Conservation (phyloP, 2,888 invertebrate genomes). For the Nephrotoma guestfalica region DNA sequence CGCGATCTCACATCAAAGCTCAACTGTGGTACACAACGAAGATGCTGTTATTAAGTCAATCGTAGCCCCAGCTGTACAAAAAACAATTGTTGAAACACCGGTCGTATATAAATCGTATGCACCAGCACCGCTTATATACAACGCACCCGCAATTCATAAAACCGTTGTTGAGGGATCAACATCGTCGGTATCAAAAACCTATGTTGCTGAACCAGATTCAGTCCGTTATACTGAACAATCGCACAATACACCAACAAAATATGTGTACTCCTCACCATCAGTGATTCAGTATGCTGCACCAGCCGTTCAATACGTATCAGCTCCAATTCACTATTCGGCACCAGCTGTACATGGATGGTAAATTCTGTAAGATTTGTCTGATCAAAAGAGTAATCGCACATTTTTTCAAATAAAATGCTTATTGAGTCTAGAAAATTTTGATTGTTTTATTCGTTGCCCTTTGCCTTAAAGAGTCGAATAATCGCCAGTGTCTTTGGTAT, state of each 20-base stretch:
- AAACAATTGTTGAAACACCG: constrained; percentile 8
- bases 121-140: neutral
- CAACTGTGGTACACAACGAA: constrained; percentile 34
- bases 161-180: constrained; percentile 17
- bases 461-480: neutral
- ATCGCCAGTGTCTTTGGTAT: constrained; percentile 1
- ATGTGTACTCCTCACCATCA: neutral
- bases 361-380: neutral
- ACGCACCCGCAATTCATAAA: constrained; percentile 7
- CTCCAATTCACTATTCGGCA: neutral
- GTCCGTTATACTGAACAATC: neutral
- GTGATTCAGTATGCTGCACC: neutral
- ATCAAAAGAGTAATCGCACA: neutral
- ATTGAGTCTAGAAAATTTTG: neutral
- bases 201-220: neutral
- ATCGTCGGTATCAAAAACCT: neutral
- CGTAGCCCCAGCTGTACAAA: constrained; percentile 12
- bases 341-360: neutral
- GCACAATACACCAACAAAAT: neutral
- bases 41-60: constrained; percentile 22
- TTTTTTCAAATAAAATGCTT: neutral
- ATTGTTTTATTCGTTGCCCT: too few species aligned
- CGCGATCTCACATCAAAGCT: constrained; percentile 40
- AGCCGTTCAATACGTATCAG: neutral
- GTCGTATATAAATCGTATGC: neutral